Conservation (phyloP, 2,113 vertebrate genomes). For the Syngnathus typhle region DNA sequence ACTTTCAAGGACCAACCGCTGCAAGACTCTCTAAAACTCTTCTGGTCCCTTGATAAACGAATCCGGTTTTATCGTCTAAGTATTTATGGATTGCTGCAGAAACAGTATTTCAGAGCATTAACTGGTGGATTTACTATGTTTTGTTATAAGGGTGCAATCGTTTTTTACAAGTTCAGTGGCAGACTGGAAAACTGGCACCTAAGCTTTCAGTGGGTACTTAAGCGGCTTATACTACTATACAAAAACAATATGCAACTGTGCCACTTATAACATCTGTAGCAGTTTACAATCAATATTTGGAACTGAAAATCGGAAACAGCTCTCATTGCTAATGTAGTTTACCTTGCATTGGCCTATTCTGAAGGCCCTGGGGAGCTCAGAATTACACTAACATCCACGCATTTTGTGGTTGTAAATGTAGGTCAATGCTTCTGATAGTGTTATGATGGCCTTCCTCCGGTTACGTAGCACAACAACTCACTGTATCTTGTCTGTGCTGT, state of each 20-base stretch:
- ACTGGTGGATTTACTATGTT: constrained; percentile 20
- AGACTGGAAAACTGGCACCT: too few relatives aligned
- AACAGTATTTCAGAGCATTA: constrained; percentile 3
- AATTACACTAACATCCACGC: too few relatives aligned
- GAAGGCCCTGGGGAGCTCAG: too few relatives aligned
- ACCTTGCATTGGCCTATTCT: too few relatives aligned
- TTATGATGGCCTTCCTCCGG: background rate
- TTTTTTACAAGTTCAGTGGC: too few relatives aligned
- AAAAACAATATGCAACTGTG: background rate
- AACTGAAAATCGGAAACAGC: too few relatives aligned
- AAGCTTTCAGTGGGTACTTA: background rate
- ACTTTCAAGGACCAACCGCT: constrained; percentile 1
- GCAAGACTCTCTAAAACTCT: background rate
- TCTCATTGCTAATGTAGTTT: too few relatives aligned
- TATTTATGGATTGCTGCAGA: background rate
- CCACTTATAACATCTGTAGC: background rate
- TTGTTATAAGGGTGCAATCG: too few relatives aligned
- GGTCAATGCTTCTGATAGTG: background rate
- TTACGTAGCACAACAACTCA: constrained; percentile 16
- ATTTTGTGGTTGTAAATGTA: background rate
- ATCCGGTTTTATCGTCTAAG: background rate
- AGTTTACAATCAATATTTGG: background rate
- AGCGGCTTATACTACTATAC: background rate
- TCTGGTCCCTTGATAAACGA: background rate
- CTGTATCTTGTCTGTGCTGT: constrained; percentile 25